Percentiles rank a stretch among this genome's conserved stretches.
Evolutionary conservation across 37 sponge, comb jelly and placozoan genomes (phyloP).

Genomic region (Ianthella basta): DNA sequence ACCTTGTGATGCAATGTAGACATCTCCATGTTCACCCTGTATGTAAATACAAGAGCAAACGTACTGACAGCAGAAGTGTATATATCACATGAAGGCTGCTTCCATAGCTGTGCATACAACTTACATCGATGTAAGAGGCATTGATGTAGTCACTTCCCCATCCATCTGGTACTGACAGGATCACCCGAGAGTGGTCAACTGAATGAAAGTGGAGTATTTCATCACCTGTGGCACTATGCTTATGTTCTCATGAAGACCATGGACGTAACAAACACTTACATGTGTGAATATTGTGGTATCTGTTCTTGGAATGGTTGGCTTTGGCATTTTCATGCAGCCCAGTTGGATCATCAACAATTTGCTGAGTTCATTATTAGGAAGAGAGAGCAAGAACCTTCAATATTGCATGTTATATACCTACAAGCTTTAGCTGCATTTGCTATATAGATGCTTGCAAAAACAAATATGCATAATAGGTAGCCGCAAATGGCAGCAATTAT

Average conservation of each 20-base stretch:
- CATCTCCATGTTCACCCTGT: conserved; percentile 21
- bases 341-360: not conserved
- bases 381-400: too few relatives aligned
- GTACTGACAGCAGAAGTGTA: not conserved
- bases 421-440: too few relatives aligned
- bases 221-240: conserved; percentile 80
- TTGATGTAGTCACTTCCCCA: conserved; percentile 86
- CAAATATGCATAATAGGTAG: too few relatives aligned
- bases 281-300: conserved; percentile 88
- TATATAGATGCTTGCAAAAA: too few relatives aligned
- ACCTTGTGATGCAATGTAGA: conserved; percentile 87
- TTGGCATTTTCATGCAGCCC: not conserved
- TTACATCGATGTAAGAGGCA: conserved; percentile 75
- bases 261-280: conserved; percentile 42
- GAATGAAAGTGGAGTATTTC: not conserved
- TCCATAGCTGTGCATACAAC: not conserved
- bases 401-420: too few relatives aligned
- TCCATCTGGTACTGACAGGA: conserved; percentile 49
- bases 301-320: conserved; percentile 86
- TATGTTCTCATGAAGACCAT: conserved; percentile 41
- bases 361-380: not conserved
- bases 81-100: too few relatives aligned
- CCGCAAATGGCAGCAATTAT: too few relatives aligned
- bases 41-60: not conserved
- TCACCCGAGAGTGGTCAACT: conserved; percentile 92